Evolutionary conservation across 1,140 invertebrate genomes (phyloP).

Genomic region (Drosophila tsacasi): DNA sequence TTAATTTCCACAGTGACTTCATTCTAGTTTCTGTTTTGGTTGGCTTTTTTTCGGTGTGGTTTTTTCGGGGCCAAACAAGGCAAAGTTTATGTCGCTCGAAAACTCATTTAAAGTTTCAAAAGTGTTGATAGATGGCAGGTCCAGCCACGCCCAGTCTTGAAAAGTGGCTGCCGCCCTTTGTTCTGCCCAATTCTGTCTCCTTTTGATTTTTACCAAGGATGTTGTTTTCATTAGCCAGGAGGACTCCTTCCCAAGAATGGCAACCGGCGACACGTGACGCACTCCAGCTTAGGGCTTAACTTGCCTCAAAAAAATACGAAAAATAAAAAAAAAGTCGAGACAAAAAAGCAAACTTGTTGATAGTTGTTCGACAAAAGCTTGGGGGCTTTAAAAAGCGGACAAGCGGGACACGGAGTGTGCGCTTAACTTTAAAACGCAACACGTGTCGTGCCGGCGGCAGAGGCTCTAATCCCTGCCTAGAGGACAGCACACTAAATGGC

Average conservation of each 20-base stretch:
- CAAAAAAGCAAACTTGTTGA: constrained; percentile 70
- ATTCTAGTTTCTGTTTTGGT: constrained; percentile 15
- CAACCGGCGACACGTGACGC: constrained; percentile 62
- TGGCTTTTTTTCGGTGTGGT: constrained; percentile 34
- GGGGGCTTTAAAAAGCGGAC: constrained; percentile 25
- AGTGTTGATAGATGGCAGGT: constrained; percentile 73
- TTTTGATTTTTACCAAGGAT: constrained; percentile 35
- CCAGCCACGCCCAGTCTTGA: constrained; percentile 45
- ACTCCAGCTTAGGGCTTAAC: constrained; percentile 41
- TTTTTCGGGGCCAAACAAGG: constrained; percentile 48
- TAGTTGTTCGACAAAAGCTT: constrained; percentile 50
- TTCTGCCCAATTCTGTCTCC: constrained; percentile 19
- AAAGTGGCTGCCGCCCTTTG: constrained; percentile 24
- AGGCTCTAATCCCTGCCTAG: constrained; percentile 3
- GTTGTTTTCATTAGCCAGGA: constrained; percentile 61
- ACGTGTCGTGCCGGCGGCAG: constrained; percentile 46
- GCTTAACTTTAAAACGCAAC: constrained; percentile 67
- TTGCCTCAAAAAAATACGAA: background rate
- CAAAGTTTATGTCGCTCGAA: constrained; percentile 63
- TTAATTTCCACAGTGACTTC: constrained; percentile 12
- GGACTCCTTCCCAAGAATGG: constrained; percentile 1
- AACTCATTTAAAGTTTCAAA: constrained; percentile 81
- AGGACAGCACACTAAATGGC: constrained; percentile 56
- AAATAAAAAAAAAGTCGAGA: constrained; percentile 9
- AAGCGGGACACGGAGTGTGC: background rate